Conservation (phyloP, 2,888 invertebrate species). For the Molanna angustata region DNA sequence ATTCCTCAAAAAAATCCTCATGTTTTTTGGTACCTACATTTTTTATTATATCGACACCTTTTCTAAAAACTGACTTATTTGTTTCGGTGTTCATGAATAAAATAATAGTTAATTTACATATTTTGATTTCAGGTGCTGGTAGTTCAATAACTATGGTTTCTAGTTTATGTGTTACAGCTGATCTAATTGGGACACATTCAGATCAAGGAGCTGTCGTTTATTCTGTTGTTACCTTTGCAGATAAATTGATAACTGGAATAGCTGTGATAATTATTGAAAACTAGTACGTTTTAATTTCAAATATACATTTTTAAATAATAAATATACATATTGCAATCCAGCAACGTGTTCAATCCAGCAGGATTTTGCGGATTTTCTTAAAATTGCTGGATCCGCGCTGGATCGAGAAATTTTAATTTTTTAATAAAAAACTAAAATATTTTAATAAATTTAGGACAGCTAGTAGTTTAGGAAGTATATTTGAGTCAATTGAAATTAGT, state of each 20-base stretch:
- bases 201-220: conserved; percentile 89
- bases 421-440: too few species aligned
- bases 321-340: neutral
- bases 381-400: too few species aligned
- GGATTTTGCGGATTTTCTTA: neutral
- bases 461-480: too few species aligned
- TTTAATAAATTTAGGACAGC: too few species aligned
- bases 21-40: too few species aligned
- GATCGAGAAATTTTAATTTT: too few species aligned
- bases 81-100: too few species aligned
- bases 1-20: too few species aligned
- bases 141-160: conserved; percentile 86
- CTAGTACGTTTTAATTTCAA: conserved; percentile 55
- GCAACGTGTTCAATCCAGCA: neutral
- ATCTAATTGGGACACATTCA: conserved; percentile 82
- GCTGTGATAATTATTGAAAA: conserved; percentile 84
- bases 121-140: conserved; percentile 60
- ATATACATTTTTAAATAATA: neutral
- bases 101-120: too few species aligned
- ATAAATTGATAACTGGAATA: conserved; percentile 86
- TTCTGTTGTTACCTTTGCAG: conserved; percentile 89
- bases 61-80: too few species aligned
- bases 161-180: conserved; percentile 84
- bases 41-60: too few species aligned
- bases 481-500: too few species aligned